Percentiles rank a stretch among this genome's conserved stretches.
phyloP scores from a whole-genome alignment of 2,888 invertebrate species.

The Athalia rosae region DNA sequence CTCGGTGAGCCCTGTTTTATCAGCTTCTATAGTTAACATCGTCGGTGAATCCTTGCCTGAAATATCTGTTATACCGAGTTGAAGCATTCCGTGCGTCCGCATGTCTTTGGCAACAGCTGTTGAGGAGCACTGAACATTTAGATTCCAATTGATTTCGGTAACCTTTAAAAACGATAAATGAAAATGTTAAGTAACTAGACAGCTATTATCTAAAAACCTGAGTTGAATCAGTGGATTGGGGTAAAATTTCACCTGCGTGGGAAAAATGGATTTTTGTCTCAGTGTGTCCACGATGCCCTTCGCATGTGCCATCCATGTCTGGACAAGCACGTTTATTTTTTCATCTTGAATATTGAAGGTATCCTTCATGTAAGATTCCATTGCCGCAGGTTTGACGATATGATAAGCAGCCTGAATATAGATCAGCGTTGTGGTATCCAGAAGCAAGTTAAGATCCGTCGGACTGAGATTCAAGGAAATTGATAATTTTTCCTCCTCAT shows the following conservation, averaged over 20 bases:
- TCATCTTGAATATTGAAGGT: constrained; percentile 60
- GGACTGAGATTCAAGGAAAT: constrained; percentile 62
- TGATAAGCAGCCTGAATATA: constrained; percentile 64
- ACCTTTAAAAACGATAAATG: constrained; percentile 52
- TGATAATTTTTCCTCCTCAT: constrained; percentile 65
- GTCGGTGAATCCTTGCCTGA: constrained; percentile 50
- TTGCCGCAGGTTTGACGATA: constrained; percentile 58
- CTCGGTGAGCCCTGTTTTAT: constrained; percentile 61
- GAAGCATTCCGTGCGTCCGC: constrained; percentile 63
- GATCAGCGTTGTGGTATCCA: constrained; percentile 61
- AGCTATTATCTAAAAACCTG: constrained; percentile 1
- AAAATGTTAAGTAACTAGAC: neutral
- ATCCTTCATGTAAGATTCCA: constrained; percentile 63
- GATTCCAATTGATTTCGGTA: constrained; percentile 64
- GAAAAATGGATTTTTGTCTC: constrained; percentile 65
- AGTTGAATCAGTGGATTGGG: neutral
- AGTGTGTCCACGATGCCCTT: constrained; percentile 63
- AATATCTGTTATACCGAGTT: constrained; percentile 61
- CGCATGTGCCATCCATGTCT: constrained; percentile 64
- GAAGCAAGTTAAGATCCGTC: constrained; percentile 57
- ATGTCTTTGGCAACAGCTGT: constrained; percentile 61
- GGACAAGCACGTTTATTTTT: constrained; percentile 62
- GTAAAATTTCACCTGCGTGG: constrained; percentile 60
- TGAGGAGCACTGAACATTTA: constrained; percentile 67
- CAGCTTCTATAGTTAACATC: constrained; percentile 64